phyloP scores from a whole-genome alignment of 2,797 vertebrate genomes.

The Distichodus sexfasciatus region DNA sequence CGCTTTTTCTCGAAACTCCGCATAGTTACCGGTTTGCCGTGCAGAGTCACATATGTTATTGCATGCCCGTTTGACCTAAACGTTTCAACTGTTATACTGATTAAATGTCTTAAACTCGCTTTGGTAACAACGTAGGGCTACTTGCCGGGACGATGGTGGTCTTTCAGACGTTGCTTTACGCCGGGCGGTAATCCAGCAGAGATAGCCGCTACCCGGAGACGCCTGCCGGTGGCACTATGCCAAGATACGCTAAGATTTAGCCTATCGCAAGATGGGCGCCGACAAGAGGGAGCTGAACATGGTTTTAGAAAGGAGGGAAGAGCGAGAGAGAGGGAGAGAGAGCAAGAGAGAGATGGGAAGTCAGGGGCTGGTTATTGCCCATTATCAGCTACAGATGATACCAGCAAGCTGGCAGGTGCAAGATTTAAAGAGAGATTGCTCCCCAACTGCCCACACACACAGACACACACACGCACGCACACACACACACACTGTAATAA shows the following conservation, averaged over 20 bases:
- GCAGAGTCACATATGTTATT: no score
- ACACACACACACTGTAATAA: constrained; percentile 15
- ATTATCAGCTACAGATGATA: constrained; percentile 57
- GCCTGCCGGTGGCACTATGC: constrained; percentile 37
- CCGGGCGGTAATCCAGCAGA: not conserved
- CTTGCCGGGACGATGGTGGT: constrained; percentile 31
- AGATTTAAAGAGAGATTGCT: constrained; percentile 52
- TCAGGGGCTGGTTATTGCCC: constrained; percentile 40
- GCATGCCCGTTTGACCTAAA: no score
- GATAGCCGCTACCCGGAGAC: constrained; percentile 39
- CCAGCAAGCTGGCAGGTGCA: constrained; percentile 47
- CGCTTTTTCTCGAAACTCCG: no score
- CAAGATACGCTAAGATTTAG: constrained; percentile 64
- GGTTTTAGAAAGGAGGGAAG: constrained; percentile 34
- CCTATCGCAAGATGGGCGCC: constrained; percentile 52
- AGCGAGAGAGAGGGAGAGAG: not conserved
- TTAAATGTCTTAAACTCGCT: no score
- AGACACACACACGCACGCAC: constrained; percentile 20
- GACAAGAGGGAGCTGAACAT: constrained; percentile 31
- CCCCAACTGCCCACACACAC: not conserved
- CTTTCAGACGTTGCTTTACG: no score
- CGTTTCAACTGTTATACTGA: no score
- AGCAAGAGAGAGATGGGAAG: constrained; percentile 9
- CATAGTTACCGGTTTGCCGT: no score
- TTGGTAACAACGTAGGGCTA: no score